These are phyloP conservation scores for Pseudorectes ferrugineus DNA, from an alignment of 2,113 vertebrate genomes.

Conservation along the genomic window DNA sequence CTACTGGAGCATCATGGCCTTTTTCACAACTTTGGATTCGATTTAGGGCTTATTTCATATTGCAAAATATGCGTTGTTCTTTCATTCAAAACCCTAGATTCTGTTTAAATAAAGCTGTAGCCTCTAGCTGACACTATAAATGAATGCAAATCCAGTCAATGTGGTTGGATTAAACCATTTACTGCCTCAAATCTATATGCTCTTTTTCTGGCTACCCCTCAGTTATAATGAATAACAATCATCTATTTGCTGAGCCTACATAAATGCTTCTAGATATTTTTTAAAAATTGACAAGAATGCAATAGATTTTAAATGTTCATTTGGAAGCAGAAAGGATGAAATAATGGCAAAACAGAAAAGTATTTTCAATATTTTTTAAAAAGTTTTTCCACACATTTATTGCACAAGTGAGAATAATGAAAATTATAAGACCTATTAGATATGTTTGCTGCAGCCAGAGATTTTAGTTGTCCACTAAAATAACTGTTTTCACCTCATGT, in stretches of 20 bases:
- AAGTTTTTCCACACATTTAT: not conserved
- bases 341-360: not conserved
- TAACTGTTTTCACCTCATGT: not conserved
- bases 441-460: not conserved
- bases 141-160: conserved; percentile 18
- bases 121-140: conserved; percentile 19
- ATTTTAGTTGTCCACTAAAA: not conserved
- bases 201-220: not conserved
- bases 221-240: not conserved
- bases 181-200: not conserved
- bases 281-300: not conserved
- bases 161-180: conserved; percentile 19
- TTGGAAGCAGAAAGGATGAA: not conserved
- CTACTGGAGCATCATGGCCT: too few relatives aligned
- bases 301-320: not conserved
- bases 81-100: not conserved
- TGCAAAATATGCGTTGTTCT: not conserved
- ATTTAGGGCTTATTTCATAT: not conserved
- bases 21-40: not conserved
- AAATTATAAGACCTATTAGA: not conserved
- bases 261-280: not conserved
- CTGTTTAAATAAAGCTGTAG: conserved; percentile 14
- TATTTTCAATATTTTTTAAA: not conserved
- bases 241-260: not conserved
- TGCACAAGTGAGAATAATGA: not conserved